phyloP scores from a whole-genome alignment of 92 coral and sea anemone genomes.

The Heteractis magnifica region DNA sequence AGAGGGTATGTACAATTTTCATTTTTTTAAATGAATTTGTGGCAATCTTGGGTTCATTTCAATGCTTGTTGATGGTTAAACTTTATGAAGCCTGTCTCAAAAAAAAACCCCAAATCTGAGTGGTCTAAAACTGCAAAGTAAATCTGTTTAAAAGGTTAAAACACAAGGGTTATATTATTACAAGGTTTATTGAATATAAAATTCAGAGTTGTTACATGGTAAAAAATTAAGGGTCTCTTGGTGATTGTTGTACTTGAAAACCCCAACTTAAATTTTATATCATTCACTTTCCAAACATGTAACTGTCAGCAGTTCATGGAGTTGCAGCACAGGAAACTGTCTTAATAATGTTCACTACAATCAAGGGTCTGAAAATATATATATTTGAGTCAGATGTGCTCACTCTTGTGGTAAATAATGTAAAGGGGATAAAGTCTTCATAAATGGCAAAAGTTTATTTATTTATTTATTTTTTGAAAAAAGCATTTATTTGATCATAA shows the following conservation, averaged over 20 bases:
- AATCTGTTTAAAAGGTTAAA: neutral
- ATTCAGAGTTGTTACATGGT: neutral
- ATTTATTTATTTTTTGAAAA: too few relatives aligned
- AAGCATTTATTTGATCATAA: too few relatives aligned
- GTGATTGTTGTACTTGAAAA: neutral
- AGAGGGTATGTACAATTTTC: constrained; percentile 33
- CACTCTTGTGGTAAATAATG: too few relatives aligned
- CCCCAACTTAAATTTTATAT: neutral
- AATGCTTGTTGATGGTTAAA: neutral
- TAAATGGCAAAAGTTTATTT: too few relatives aligned
- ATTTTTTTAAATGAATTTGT: neutral
- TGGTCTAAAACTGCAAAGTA: neutral
- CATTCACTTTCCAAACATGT: neutral
- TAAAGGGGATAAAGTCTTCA: too few relatives aligned
- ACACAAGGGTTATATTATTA: neutral
- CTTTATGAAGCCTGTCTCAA: neutral
- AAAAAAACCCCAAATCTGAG: neutral
- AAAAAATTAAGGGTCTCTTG: neutral
- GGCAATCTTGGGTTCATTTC: neutral
- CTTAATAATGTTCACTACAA: too few relatives aligned
- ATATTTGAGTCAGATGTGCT: too few relatives aligned
- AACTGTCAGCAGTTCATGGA: neutral
- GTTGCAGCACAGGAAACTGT: too few relatives aligned
- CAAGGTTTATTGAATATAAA: neutral
- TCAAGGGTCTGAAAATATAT: too few relatives aligned